Evolutionary conservation across 2,797 vertebrate genomes (phyloP).

Genomic region (Leptoclinus maculatus): DNA sequence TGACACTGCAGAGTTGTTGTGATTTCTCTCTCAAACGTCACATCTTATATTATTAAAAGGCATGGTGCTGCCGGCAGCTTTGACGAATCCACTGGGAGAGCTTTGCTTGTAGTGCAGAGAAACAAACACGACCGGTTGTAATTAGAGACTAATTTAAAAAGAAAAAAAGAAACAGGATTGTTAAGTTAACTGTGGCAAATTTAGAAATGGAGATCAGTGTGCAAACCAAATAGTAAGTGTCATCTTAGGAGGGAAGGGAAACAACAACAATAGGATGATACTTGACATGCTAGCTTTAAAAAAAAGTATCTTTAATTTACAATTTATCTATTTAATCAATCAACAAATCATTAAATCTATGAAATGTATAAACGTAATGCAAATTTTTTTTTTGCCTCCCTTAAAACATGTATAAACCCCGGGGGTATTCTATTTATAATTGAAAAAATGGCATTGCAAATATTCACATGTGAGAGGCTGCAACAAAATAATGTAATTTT

Average conservation of each 20-base stretch:
- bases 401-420: neutral
- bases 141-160: conserved; percentile 1
- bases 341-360: neutral
- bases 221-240: neutral
- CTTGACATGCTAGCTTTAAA: neutral
- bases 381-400: neutral
- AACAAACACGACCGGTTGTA: conserved; percentile 40
- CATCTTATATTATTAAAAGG: conserved; percentile 27
- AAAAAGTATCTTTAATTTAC: no score
- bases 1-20: conserved; percentile 54
- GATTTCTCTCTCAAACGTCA: conserved; percentile 31
- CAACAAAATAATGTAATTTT: neutral
- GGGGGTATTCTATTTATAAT: neutral
- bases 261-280: neutral
- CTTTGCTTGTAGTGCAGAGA: conserved; percentile 5
- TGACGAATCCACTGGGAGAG: conserved; percentile 4
- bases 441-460: neutral
- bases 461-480: neutral
- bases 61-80: conserved; percentile 16
- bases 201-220: conserved; percentile 12
- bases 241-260: neutral
- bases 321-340: no score
- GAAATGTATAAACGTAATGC: neutral
- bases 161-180: neutral
- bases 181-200: conserved; percentile 15